These are phyloP conservation scores for Anticlea derivata DNA, from an alignment of 2,888 invertebrate species.

Conservation along the genomic window DNA sequence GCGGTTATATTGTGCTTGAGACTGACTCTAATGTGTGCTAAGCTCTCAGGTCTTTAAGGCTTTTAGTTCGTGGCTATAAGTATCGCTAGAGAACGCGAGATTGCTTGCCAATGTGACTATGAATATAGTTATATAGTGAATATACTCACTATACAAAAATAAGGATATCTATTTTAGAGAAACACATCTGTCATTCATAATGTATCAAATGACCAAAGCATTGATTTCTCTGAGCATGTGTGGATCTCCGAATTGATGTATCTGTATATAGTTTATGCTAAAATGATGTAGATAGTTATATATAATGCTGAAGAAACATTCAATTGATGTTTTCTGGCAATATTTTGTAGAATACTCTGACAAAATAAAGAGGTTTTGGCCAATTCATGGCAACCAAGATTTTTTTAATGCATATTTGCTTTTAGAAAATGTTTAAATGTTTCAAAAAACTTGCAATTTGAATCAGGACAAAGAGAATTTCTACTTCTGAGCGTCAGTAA, in stretches of 20 bases:
- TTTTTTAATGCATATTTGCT: too few relatives aligned
- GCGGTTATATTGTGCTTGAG: background rate
- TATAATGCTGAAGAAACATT: constrained; percentile 12
- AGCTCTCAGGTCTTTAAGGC: background rate
- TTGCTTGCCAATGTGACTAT: constrained; percentile 18
- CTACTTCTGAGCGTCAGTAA: too few relatives aligned
- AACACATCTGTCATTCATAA: background rate
- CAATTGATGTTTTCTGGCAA: constrained; percentile 18
- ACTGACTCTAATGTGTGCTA: background rate
- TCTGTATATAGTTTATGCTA: constrained; percentile 33
- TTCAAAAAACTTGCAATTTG: too few relatives aligned
- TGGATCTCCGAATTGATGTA: constrained; percentile 39
- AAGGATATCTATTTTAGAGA: background rate
- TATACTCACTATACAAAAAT: background rate
- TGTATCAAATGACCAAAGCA: constrained; percentile 25
- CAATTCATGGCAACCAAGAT: too few relatives aligned
- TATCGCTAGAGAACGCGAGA: constrained; percentile 27
- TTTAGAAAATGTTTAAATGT: too few relatives aligned
- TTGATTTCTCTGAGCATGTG: constrained; percentile 23
- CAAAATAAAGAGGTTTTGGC: background rate
- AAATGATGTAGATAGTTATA: constrained; percentile 24
- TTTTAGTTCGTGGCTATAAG: constrained; percentile 20
- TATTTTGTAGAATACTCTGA: background rate
- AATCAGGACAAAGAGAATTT: too few relatives aligned
- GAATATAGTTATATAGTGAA: constrained; percentile 1